Evolutionary conservation across 2,113 vertebrate genomes (phyloP).

Genomic region (Rhineura floridana): DNA sequence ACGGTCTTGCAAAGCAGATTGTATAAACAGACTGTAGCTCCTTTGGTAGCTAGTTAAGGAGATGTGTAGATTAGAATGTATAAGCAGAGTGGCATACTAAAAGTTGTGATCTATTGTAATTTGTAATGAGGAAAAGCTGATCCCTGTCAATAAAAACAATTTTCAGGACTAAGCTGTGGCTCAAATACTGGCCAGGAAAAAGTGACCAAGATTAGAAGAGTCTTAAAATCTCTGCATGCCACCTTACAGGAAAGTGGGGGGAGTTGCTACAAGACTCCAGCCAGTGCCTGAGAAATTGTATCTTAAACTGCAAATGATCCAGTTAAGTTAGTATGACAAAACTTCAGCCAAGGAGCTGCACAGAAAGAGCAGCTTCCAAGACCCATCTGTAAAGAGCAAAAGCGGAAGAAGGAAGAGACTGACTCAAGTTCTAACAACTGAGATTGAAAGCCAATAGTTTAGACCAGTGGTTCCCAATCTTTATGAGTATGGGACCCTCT

Average conservation of each 20-base stretch:
- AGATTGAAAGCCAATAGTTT: not conserved
- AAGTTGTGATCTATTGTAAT: not conserved
- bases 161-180: not conserved
- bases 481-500: no score
- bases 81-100: not conserved
- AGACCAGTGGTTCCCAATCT: no score
- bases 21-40: not conserved
- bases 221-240: no score
- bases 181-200: not conserved
- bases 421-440: not conserved
- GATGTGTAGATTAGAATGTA: no score
- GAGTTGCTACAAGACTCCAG: no score
- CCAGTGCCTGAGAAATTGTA: not conserved
- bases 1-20: no score
- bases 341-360: no score
- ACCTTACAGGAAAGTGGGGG: not conserved
- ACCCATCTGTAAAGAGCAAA: not conserved
- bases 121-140: not conserved
- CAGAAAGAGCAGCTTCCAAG: not conserved
- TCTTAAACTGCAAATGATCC: not conserved
- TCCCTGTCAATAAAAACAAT: not conserved
- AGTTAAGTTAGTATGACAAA: not conserved
- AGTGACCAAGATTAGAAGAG: not conserved
- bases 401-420: not conserved
- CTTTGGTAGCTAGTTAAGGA: not conserved